Evolutionary conservation across 2,888 invertebrate species (phyloP), one percentile per base, ranked within the genome.

Genomic region (Mythimna pallens): DNA sequence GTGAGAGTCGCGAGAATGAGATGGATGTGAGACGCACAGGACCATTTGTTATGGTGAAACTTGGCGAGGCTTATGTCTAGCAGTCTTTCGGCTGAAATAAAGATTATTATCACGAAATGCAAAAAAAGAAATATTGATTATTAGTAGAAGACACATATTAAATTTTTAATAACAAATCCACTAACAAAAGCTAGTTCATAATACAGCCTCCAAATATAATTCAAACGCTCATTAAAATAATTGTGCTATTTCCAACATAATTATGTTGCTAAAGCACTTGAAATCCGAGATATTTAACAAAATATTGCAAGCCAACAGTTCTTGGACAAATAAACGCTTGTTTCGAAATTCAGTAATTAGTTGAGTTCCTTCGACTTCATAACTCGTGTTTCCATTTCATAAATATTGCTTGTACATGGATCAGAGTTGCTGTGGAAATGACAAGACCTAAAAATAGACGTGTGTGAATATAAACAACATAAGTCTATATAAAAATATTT

Each of bases 271-370:
- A 62, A 76, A 73, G 25, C 57, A 34, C 59, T 65, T 25, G 22
- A 58, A 67, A 57, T 70, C 25, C 25, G 7, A 58, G 30, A 25
- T 43, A 57, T 76, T 80, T 59, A 65, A 76, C 62, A 66, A 73
- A 78, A 63, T 73, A 72, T 67, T 47, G 70, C 66, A 73, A 75
- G 55, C 58, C 30, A 61, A 72, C 75, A n/a, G 25, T 74, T 74
- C 57, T 62, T 61, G 36, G 73, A 78, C 79, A 74, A 86, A 86
- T 82, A 76, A 79, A 71, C 66, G 65, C 57, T 84, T 73, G 63
- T 68, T 67, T 65, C 70, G 65, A 77, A 84, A 80, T 82, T 65
- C 73, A 71, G 70, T 76, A 85, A 88, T 86, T 86, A 86, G 78
- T 81, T 68, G 74, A 78, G 78, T 86, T 86, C 84, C 75, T 76